phyloP scores from a whole-genome alignment of 2,797 vertebrate species.

The Leptoclinus maculatus region DNA sequence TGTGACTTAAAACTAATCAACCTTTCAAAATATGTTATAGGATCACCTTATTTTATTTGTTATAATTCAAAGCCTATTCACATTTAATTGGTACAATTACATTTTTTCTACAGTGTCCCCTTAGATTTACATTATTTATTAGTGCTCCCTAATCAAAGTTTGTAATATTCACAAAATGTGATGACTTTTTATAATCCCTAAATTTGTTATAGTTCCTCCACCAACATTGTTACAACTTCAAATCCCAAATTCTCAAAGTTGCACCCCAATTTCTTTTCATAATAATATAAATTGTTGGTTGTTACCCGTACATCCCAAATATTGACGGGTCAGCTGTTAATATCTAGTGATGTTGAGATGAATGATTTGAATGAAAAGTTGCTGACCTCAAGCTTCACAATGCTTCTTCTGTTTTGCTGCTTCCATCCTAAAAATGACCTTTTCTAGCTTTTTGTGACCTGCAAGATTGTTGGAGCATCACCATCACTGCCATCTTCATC shows the following conservation, averaged over 20 bases:
- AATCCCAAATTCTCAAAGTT: not conserved
- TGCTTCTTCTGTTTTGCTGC: conserved; percentile 21
- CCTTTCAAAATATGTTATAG: not conserved
- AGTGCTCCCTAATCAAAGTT: too few relatives aligned
- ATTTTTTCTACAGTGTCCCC: too few relatives aligned
- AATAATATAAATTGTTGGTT: not conserved
- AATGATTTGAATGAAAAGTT: not conserved
- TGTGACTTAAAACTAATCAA: too few relatives aligned
- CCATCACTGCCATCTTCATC: conserved; percentile 30
- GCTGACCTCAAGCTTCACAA: conserved; percentile 42
- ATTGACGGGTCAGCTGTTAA: too few relatives aligned
- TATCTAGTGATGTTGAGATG: not conserved
- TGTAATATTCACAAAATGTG: too few relatives aligned
- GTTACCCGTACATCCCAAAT: too few relatives aligned
- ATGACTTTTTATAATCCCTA: too few relatives aligned
- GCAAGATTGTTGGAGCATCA: conserved; percentile 35
- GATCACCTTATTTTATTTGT: not conserved
- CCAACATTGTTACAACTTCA: too few relatives aligned
- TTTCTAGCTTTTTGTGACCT: conserved; percentile 41
- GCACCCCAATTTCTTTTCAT: not conserved
- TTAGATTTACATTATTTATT: too few relatives aligned
- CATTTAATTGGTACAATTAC: not conserved
- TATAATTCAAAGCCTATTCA: not conserved
- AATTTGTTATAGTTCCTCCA: too few relatives aligned
- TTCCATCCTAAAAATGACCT: conserved; percentile 31